Conservation (phyloP, 1,140 invertebrate species). For the Diuraphis noxia region DNA sequence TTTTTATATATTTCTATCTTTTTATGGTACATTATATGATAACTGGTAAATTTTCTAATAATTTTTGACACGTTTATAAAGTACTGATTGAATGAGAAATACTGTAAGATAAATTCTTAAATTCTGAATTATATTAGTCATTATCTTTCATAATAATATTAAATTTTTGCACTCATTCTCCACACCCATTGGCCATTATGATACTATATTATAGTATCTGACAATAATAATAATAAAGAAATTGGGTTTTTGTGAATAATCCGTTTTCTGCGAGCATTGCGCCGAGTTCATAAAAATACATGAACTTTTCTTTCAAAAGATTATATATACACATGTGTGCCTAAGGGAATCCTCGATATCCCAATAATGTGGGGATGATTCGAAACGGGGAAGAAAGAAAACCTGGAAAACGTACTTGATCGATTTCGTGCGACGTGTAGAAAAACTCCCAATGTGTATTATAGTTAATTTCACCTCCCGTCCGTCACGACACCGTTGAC, state of each 20-base stretch:
- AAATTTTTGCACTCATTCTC: background rate
- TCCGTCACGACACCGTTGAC: background rate
- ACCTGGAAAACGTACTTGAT: background rate
- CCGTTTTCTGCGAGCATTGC: background rate
- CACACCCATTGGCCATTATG: background rate
- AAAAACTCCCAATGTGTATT: background rate
- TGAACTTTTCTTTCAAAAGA: constrained; percentile 23
- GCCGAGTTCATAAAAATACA: constrained; percentile 16
- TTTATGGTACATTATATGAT: no score
- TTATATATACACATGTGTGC: background rate
- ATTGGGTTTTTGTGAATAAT: background rate
- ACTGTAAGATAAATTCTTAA: background rate
- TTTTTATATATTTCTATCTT: no score
- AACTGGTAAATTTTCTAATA: background rate
- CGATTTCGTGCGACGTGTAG: constrained; percentile 11
- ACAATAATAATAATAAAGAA: constrained; percentile 21
- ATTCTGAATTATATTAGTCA: background rate
- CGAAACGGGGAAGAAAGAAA: background rate
- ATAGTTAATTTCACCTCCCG: constrained; percentile 19
- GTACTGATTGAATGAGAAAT: background rate
- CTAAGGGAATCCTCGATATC: background rate
- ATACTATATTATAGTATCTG: background rate
- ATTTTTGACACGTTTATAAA: background rate
- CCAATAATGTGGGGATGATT: background rate
- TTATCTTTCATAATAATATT: background rate